A percentile compares a stretch with the other conserved stretches of the same genome.
phyloP scores from a whole-genome alignment of 2,113 vertebrate species.

The Hipposideros armiger region DNA sequence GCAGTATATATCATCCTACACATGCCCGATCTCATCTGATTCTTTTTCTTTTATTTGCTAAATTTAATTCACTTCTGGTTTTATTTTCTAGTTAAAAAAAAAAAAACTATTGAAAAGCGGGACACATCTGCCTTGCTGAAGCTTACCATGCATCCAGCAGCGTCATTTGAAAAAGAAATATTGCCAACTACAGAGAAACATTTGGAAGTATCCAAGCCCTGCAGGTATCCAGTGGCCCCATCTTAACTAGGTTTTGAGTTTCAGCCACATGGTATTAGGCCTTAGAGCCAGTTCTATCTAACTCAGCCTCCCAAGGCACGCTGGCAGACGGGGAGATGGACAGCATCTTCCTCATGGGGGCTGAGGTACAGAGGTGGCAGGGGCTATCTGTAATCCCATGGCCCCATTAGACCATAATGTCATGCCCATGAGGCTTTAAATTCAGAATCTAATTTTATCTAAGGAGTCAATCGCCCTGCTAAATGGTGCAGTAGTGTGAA shows the following conservation, averaged over 20 bases:
- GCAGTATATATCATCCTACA: background rate
- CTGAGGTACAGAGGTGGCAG: background rate
- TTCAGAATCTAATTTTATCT: constrained; percentile 57
- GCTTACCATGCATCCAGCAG: background rate
- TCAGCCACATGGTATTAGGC: background rate
- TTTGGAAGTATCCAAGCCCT: background rate
- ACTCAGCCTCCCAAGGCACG: constrained; percentile 11
- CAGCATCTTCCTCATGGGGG: background rate
- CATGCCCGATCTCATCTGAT: background rate
- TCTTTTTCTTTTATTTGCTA: background rate
- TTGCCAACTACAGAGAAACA: background rate
- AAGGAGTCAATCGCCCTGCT: background rate
- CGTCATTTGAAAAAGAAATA: constrained; percentile 16
- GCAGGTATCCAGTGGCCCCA: background rate
- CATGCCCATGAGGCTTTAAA: constrained; percentile 46
- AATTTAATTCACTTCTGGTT: background rate
- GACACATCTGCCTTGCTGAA: background rate
- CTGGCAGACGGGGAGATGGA: background rate
- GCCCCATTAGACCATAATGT: constrained; percentile 20
- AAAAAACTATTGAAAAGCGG: background rate
- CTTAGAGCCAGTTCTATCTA: background rate
- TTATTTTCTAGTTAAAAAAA: background rate
- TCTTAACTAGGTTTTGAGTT: background rate
- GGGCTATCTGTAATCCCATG: background rate
- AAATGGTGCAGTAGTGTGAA: background rate